phyloP scores from a whole-genome alignment of 2,888 invertebrate genomes.

The Germaria angustata region DNA sequence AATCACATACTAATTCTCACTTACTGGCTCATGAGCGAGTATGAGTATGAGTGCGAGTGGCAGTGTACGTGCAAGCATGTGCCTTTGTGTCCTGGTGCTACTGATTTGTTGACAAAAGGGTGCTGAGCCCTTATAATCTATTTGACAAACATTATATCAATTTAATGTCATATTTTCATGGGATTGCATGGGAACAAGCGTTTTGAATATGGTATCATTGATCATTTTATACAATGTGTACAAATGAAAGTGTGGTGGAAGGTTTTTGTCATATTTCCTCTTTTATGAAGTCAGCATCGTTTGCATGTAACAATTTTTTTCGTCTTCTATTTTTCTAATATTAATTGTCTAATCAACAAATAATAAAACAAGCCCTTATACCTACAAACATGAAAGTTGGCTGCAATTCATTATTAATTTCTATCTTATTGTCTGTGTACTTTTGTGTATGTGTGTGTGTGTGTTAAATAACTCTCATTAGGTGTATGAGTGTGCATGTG shows the following conservation, averaged over 20 bases:
- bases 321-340: slow-evolving; percentile 1
- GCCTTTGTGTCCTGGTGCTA: slow-evolving; percentile 18
- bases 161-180: slow-evolving; percentile 66
- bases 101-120: slow-evolving; percentile 59
- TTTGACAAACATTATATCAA: slow-evolving; percentile 65
- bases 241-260: slow-evolving; percentile 29
- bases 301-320: slow-evolving; percentile 17
- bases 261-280: slow-evolving; percentile 1
- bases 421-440: neutral
- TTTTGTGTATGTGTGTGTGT: neutral
- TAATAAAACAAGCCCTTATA: slow-evolving; percentile 55
- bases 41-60: neutral
- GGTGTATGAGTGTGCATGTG: neutral
- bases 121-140: slow-evolving; percentile 72
- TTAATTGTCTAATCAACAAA: slow-evolving; percentile 66
- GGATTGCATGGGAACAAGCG: slow-evolving; percentile 22
- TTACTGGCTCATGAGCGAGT: neutral
- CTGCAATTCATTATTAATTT: slow-evolving; percentile 37
- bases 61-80: slow-evolving; percentile 15
- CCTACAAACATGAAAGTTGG: neutral
- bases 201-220: slow-evolving; percentile 61
- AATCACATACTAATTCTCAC: slow-evolving; percentile 50
- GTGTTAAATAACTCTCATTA: neutral
- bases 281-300: slow-evolving; percentile 54
- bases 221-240: slow-evolving; percentile 22